A percentile compares a stretch with the other conserved stretches of the same genome.
phyloP scores from a whole-genome alignment of 2,797 vertebrate species.

The Enteromius treurensis region DNA sequence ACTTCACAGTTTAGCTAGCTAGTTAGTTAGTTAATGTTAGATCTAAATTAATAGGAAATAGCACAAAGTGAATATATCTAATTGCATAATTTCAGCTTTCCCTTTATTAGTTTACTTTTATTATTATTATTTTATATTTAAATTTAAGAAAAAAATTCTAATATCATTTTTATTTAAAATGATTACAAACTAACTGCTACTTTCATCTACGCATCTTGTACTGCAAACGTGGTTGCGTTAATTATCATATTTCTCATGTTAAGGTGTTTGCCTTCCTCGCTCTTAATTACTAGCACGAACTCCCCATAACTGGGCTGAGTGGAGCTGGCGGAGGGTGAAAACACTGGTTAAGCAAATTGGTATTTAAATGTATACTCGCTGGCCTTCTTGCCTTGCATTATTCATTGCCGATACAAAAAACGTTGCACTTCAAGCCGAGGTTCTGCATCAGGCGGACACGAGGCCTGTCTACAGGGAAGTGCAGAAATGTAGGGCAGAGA shows the following conservation, averaged over 20 bases:
- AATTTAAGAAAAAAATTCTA: neutral
- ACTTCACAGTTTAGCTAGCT: neutral
- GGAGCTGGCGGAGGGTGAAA: slow-evolving; percentile 76
- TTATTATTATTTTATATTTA: too few species aligned
- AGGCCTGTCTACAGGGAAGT: slow-evolving; percentile 69
- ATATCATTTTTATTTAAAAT: neutral
- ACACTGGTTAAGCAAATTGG: slow-evolving; percentile 86
- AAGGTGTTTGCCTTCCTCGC: slow-evolving; percentile 42
- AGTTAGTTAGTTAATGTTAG: neutral
- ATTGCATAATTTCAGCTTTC: neutral
- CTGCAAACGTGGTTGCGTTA: neutral
- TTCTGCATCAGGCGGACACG: slow-evolving; percentile 54
- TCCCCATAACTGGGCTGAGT: slow-evolving; percentile 64
- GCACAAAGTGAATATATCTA: neutral
- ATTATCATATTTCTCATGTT: slow-evolving; percentile 5
- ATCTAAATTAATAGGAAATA: neutral
- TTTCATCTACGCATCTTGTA: neutral
- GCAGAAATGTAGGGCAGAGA: slow-evolving; percentile 74
- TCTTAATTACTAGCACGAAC: slow-evolving; percentile 67
- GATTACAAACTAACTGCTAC: neutral
- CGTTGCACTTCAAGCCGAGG: slow-evolving; percentile 64
- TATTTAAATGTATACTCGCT: slow-evolving; percentile 83
- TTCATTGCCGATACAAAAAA: slow-evolving; percentile 80
- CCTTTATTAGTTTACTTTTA: neutral
- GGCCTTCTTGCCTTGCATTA: slow-evolving; percentile 76